Percentiles rank a stretch among this genome's conserved stretches.
Conservation (phyloP, 2,797 vertebrate species). For the Micromesistius poutassou region DNA sequence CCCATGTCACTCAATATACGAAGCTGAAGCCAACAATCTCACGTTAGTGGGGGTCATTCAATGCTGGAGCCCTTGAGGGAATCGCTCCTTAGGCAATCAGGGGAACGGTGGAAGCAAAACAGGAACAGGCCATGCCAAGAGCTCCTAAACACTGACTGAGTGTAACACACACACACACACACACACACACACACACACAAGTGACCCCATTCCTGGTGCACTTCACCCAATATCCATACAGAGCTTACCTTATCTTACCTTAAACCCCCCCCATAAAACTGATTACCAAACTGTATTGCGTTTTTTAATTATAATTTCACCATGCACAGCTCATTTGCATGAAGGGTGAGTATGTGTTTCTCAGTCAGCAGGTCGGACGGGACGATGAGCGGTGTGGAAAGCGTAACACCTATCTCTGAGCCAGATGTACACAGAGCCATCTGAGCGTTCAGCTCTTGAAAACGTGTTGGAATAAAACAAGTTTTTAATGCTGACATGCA, state of each 20-base stretch:
- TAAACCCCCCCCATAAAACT: too few relatives aligned
- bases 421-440: neutral
- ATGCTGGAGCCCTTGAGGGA: constrained; percentile 23
- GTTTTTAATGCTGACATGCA: too few relatives aligned
- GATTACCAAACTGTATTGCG: too few relatives aligned
- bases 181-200: neutral
- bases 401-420: neutral
- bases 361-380: neutral
- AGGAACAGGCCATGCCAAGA: constrained; percentile 37
- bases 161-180: neutral
- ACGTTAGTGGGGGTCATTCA: constrained; percentile 26
- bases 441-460: constrained; percentile 8
- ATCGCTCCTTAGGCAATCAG: constrained; percentile 47
- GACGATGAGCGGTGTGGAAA: neutral
- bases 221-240: neutral
- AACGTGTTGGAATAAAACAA: too few relatives aligned
- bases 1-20: constrained; percentile 44
- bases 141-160: constrained; percentile 47
- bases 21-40: constrained; percentile 30
- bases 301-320: neutral
- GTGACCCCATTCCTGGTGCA: neutral
- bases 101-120: constrained; percentile 32
- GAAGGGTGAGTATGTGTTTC: neutral
- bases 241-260: too few relatives aligned
- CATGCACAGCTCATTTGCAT: neutral